Conservation (phyloP, 2,113 vertebrate genomes). For the Ceratotherium simum region DNA sequence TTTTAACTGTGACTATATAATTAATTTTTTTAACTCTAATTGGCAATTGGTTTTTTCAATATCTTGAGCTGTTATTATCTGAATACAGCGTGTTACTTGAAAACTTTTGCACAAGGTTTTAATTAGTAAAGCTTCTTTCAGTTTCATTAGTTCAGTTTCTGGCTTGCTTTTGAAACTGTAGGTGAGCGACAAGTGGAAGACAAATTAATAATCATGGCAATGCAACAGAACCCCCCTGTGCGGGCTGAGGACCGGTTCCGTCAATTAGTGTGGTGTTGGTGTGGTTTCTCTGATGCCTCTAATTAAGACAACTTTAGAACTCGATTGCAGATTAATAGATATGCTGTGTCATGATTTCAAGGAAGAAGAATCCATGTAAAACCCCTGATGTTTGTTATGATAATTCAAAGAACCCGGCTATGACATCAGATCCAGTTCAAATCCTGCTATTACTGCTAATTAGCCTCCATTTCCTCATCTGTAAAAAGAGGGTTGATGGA, state of each 20-base stretch:
- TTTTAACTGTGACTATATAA: not conserved
- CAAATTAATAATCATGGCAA: not conserved
- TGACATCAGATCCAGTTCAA: fast-evolving
- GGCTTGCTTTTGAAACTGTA: constrained; percentile 29
- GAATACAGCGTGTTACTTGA: not conserved
- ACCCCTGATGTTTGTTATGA: fast-evolving
- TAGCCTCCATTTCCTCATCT: not conserved
- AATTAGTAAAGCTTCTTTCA: constrained; percentile 52
- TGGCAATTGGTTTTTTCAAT: not conserved
- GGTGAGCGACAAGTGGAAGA: constrained; percentile 36
- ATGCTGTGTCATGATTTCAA: not conserved
- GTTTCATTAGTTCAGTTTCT: not conserved
- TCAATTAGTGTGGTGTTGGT: not conserved
- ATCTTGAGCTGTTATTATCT: constrained; percentile 47
- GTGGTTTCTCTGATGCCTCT: not conserved
- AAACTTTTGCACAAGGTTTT: constrained; percentile 59
- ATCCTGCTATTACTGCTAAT: fast-evolving
- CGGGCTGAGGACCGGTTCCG: not conserved
- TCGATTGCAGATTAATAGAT: not conserved
- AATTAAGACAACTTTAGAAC: not conserved
- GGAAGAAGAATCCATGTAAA: not conserved
- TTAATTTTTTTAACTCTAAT: constrained; percentile 57
- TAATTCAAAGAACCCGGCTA: no score
- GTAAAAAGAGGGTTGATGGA: not conserved
- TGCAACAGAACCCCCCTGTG: fast-evolving